These are phyloP conservation scores for Carapus acus DNA, from an alignment of 2,797 vertebrate genomes.

Conservation along the genomic window DNA sequence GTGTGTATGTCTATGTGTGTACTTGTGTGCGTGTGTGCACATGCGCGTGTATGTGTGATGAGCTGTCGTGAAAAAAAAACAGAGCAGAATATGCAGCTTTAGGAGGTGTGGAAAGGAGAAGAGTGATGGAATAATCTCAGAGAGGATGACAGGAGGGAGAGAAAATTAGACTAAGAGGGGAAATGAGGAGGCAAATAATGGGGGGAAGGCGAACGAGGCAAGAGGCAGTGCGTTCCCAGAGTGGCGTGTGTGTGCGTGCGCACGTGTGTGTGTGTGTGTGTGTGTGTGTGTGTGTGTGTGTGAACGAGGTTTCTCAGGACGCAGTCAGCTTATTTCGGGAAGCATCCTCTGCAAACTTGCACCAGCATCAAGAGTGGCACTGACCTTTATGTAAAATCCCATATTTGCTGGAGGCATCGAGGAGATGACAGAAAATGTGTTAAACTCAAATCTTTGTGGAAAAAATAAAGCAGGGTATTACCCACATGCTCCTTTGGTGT, in stretches of 20 bases:
- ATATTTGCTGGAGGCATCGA: too few species aligned
- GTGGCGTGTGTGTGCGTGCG: conserved; percentile 24
- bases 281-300: conserved; percentile 32
- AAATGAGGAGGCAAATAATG: conserved; percentile 7
- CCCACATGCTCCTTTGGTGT: too few species aligned
- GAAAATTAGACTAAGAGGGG: not conserved
- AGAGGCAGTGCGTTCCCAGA: conserved; percentile 5
- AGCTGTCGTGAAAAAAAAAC: conserved; percentile 9
- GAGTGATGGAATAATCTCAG: not conserved
- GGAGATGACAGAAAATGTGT: too few species aligned
- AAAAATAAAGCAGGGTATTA: too few species aligned
- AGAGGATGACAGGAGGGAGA: not conserved
- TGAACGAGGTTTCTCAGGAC: conserved; percentile 31
- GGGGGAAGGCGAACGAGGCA: not conserved
- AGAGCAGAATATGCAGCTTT: not conserved
- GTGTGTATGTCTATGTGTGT: too few species aligned
- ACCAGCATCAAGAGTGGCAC: too few species aligned
- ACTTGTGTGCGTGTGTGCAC: too few species aligned
- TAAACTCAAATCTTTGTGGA: too few species aligned
- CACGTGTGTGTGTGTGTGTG: conserved; percentile 37
- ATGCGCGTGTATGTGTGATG: too few species aligned
- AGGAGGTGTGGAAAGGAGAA: not conserved
- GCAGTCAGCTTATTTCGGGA: conserved; percentile 39
- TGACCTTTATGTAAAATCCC: too few species aligned
- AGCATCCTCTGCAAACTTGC: conserved; percentile 29